Conservation (phyloP, 1,140 invertebrate genomes). For the Aphidius gifuensis region DNA sequence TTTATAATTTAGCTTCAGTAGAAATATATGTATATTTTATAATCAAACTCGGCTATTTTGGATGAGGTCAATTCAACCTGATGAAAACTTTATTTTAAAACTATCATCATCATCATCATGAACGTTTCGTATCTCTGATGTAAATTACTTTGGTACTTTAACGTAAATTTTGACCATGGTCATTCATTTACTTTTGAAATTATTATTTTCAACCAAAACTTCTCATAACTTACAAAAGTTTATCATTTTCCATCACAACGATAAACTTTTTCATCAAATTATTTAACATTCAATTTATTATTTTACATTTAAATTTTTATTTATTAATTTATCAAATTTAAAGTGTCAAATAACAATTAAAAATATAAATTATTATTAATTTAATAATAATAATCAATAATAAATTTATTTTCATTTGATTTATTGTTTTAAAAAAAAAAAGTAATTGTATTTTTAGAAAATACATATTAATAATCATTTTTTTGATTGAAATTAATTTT, state of each 20-base stretch:
- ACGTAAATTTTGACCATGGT: conserved; percentile 24
- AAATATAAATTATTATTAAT: too few species aligned
- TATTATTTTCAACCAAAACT: not conserved
- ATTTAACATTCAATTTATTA: conserved; percentile 18
- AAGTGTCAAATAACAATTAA: not conserved
- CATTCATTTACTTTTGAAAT: conserved; percentile 16
- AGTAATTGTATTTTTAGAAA: conserved; percentile 2
- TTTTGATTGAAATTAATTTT: not conserved
- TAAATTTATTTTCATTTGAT: too few species aligned
- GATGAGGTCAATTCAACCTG: too few species aligned
- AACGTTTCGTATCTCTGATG: conserved; percentile 22
- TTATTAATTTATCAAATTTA: conserved; percentile 3
- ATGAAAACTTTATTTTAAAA: conserved; percentile 4
- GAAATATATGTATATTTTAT: not conserved
- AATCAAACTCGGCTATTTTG: too few species aligned
- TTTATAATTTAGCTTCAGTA: not conserved
- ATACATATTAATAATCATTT: not conserved
- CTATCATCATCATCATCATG: not conserved
- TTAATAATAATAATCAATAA: too few species aligned
- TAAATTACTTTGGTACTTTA: conserved; percentile 28
- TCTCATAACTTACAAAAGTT: conserved; percentile 4
- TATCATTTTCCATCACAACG: conserved; percentile 12
- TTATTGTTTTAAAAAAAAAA: too few species aligned
- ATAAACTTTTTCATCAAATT: conserved; percentile 16
- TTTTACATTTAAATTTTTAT: conserved; percentile 14